Evolutionary conservation across 2,888 invertebrate species (phyloP), one percentile per base, ranked within the genome.

Genomic region (Drosophila hamatofila): DNA sequence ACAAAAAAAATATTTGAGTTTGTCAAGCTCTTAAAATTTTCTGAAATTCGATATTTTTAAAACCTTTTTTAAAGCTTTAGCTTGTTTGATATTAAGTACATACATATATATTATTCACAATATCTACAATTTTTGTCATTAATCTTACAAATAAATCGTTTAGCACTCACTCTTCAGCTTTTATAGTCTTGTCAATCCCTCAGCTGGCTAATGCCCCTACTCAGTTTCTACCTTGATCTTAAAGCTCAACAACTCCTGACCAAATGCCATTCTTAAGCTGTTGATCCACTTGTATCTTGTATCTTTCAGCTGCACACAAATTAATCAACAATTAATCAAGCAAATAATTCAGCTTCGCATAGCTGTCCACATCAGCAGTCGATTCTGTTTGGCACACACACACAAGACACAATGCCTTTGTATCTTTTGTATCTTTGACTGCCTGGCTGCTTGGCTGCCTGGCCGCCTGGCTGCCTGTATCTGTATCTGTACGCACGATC

Each of bases 401-500:
- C 35, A 12, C 30, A 75, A n/a, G n/a, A n/a, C n/a, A 75, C 75
- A 75, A 75, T 75, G 75, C 39, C 51, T 30, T 25, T 55, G 67
- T 60, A 18, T 30, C 30, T 49, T 30, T 49, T 46, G 46, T 46
- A 48, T 27, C 48, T 27, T n/a, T 48, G 30, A 49, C 18, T 49
- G 46, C n/a, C n/a, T 48, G 48, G 2, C 48, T n/a, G 44, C 16
- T 5, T 18, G 23, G 51, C 30, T 68, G 41, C 18, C 18, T 18
- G 18, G 5, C 41, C 21, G 41, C 9, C 46, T 5, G n/a, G 58
- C 41, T 67, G 48, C 11, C 27, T 48, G 52, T 67, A 58, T 58
- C 33, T 65, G 61, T 79, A 90, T 89, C 86, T 81, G 62, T 71
- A 62, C 77, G 80, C 91, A 89, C 89, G 78, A 91, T 89, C 91